Conservation (phyloP, 2,797 vertebrate genomes). For the Gobionotothen gibberifrons region DNA sequence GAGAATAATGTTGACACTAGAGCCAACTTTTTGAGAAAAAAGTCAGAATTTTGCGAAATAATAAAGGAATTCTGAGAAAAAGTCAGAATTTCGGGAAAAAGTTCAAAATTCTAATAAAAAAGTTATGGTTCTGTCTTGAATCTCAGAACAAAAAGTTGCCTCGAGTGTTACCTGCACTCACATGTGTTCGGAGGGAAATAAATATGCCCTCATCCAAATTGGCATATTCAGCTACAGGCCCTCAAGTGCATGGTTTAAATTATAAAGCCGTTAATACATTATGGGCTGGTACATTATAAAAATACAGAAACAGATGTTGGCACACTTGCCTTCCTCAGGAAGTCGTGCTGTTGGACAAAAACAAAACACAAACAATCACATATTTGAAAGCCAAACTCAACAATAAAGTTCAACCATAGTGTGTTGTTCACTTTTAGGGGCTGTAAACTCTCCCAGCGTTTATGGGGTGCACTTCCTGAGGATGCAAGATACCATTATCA, state of each 20-base stretch:
- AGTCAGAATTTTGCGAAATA: too few species aligned
- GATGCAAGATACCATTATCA: slow-evolving; percentile 70
- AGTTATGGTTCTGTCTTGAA: too few species aligned
- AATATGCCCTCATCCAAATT: neutral
- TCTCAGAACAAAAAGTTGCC: neutral
- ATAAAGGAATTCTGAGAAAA: too few species aligned
- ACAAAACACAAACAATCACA: slow-evolving; percentile 1
- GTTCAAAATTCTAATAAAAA: too few species aligned
- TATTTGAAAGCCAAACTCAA: slow-evolving; percentile 15
- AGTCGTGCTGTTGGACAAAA: neutral
- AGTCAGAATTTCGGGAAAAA: neutral
- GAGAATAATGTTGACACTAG: too few species aligned
- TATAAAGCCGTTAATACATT: neutral
- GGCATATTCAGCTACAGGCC: neutral
- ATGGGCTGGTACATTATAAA: neutral
- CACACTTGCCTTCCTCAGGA: slow-evolving; percentile 1
- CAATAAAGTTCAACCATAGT: slow-evolving; percentile 8
- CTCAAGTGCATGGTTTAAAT: neutral
- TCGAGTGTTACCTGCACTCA: neutral
- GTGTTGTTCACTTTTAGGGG: slow-evolving; percentile 38
- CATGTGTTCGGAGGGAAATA: neutral
- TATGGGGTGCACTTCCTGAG: slow-evolving; percentile 66
- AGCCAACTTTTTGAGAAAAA: too few species aligned
- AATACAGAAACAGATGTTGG: neutral
- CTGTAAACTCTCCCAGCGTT: slow-evolving; percentile 53